phyloP scores from a whole-genome alignment of 1,140 invertebrate species.

The Drosophila ficusphila region DNA sequence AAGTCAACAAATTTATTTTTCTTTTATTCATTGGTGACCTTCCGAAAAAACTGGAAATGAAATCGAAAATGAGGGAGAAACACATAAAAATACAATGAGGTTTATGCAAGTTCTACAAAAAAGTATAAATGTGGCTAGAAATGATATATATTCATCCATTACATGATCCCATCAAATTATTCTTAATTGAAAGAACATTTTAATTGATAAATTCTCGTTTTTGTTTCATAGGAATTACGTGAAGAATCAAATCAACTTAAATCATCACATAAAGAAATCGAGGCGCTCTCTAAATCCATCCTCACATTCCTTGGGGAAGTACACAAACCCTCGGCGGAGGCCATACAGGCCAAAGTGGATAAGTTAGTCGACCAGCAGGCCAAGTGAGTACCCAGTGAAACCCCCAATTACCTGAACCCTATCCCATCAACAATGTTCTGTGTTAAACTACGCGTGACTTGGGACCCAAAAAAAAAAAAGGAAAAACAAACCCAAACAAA shows the following conservation, averaged over 20 bases:
- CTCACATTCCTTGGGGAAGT: slow-evolving; percentile 86
- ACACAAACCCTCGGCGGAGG: slow-evolving; percentile 85
- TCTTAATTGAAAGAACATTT: not conserved
- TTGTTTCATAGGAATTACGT: slow-evolving; percentile 86
- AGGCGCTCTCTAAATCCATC: slow-evolving; percentile 85
- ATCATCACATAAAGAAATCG: slow-evolving; percentile 86
- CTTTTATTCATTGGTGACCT: slow-evolving; percentile 17
- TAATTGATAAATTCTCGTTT: slow-evolving; percentile 14
- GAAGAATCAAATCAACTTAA: slow-evolving; percentile 86
- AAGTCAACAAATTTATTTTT: slow-evolving; percentile 42
- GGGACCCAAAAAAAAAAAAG: slow-evolving; percentile 5
- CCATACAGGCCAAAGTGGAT: slow-evolving; percentile 86
- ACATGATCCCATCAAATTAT: not conserved
- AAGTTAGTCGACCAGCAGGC: slow-evolving; percentile 85
- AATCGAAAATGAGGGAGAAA: slow-evolving; percentile 41
- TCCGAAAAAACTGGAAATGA: slow-evolving; percentile 60
- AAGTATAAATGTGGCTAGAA: not conserved
- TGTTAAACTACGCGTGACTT: slow-evolving; percentile 55
- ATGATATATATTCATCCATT: not conserved
- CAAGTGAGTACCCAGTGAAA: slow-evolving; percentile 85
- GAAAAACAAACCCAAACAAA: slow-evolving; percentile 12
- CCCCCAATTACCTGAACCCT: slow-evolving; percentile 9
- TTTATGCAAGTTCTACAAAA: not conserved
- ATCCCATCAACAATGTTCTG: slow-evolving; percentile 8
- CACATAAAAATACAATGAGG: not conserved